Evolutionary conservation across 2,888 invertebrate species (phyloP).

Genomic region (Tribolium freemani): DNA sequence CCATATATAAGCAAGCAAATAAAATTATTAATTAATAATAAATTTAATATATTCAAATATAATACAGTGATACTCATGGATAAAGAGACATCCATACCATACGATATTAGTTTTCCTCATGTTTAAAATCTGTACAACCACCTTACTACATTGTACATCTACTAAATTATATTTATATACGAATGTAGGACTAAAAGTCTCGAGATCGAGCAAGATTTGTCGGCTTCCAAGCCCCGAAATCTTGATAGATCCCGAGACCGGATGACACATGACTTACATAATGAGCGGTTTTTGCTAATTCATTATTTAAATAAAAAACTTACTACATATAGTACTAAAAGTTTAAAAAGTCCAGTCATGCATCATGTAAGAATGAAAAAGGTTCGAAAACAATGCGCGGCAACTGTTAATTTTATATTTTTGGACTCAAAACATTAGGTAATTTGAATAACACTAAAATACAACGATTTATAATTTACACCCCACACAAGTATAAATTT

Average conservation of each 20-base stretch:
- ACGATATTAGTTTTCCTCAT: slow-evolving; percentile 57
- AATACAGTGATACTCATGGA: slow-evolving; percentile 64
- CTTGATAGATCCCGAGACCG: slow-evolving; percentile 23
- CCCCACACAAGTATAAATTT: slow-evolving; percentile 48
- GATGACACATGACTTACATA: slow-evolving; percentile 41
- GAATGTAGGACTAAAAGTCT: slow-evolving; percentile 45
- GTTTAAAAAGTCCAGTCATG: slow-evolving; percentile 49
- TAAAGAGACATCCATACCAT: slow-evolving; percentile 56
- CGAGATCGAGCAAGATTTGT: slow-evolving; percentile 16
- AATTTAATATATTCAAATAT: slow-evolving; percentile 66
- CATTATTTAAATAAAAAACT: slow-evolving; percentile 34
- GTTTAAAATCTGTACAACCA: slow-evolving; percentile 67
- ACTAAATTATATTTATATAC: slow-evolving; percentile 56
- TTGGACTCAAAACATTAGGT: slow-evolving; percentile 53
- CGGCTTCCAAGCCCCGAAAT: not conserved
- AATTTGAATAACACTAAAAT: slow-evolving; percentile 55
- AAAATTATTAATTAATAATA: slow-evolving; percentile 61
- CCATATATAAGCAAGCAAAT: slow-evolving; percentile 65
- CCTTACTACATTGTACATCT: slow-evolving; percentile 67
- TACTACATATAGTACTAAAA: slow-evolving; percentile 14
- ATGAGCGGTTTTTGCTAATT: slow-evolving; percentile 31
- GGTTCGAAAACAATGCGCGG: slow-evolving; percentile 47
- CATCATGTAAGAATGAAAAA: slow-evolving; percentile 49
- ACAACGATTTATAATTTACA: slow-evolving; percentile 56
- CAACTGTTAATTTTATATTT: slow-evolving; percentile 25